These are phyloP conservation scores for Aspidiotus rigidus DNA, from an alignment of 2,888 invertebrate genomes.

Conservation along the genomic window DNA sequence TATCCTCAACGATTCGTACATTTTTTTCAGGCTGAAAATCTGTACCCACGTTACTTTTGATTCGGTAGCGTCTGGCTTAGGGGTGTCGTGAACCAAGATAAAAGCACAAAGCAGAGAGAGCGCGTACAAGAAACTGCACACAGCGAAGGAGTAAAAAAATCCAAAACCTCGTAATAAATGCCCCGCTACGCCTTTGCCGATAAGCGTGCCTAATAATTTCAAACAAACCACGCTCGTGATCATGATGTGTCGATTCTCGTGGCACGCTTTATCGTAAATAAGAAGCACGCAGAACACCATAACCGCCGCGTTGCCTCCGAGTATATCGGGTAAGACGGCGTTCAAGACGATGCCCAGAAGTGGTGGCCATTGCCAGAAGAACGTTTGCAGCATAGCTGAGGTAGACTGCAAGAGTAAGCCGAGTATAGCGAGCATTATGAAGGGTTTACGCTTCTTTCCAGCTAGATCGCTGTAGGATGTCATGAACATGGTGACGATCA, in stretches of 20 bases:
- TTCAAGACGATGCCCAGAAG: conserved; percentile 35
- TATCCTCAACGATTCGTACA: background rate
- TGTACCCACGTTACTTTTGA: background rate
- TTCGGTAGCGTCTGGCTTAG: background rate
- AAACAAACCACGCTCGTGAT: conserved; percentile 7
- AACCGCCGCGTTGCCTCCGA: background rate
- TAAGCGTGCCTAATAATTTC: conserved; percentile 16
- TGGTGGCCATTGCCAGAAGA: conserved; percentile 37
- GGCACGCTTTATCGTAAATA: conserved; percentile 3
- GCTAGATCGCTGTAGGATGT: conserved; percentile 12
- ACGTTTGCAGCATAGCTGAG: conserved; percentile 36
- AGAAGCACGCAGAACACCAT: background rate
- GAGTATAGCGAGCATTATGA: conserved; percentile 36
- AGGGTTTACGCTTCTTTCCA: conserved; percentile 35
- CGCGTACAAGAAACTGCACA: conserved; percentile 7
- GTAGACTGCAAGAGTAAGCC: conserved; percentile 37
- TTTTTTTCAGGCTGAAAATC: background rate
- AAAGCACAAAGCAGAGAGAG: background rate
- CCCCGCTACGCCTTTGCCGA: conserved; percentile 34
- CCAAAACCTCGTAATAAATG: conserved; percentile 29
- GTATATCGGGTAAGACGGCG: background rate
- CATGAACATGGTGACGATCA: background rate
- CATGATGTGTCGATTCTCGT: conserved; percentile 11
- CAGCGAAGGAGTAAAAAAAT: conserved; percentile 25
- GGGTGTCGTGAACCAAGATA: conserved; percentile 7